Evolutionary conservation across 2,113 vertebrate genomes (phyloP), one percentile per base, ranked within the genome.

Genomic region (Pseudorasbora parva): DNA sequence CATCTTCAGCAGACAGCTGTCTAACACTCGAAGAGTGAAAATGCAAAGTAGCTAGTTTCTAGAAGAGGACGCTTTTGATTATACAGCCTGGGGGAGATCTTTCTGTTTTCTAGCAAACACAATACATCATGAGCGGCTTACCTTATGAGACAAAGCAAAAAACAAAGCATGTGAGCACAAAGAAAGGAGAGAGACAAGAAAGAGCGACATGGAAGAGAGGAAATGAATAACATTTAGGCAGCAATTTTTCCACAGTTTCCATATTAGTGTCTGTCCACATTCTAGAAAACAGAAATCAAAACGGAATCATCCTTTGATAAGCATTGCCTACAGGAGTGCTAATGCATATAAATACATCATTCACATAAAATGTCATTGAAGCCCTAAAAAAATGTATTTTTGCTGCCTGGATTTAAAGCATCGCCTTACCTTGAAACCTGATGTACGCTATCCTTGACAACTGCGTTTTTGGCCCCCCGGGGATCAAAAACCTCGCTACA

Each of bases 381-480:
- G 45, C 17, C 25, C 57, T 33, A 54, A 66, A 75, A 37, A 68
- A 71, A 76, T 2, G 3, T 30, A 14, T 82, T 11, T 17, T 56
- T 80, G 37, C 56, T 3, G 10, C 43, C 56, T 60, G 66, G 60
- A 51, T 25, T 78, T 41, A 33, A 43, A 68, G 56, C 33, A 8
- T 59, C 25, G n/a, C 88, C 96, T 96, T 96, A 97, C 96, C 96
- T 96, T 93, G 92, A 47, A 95, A 97, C 0, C 79, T 91, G 85
- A 95, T 91, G 59, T 93, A 89, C 27, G 95, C 91, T 74, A 96
- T 92, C 93, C 94, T 93, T 10, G 95, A 94, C 90, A 94, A 88
- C 88, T 95, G 92, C 88, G 92, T 94, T 89, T 92, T 95, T 87
- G 95, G 92, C 89, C 94, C 94, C 91, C 94, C 93, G 86, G 95